phyloP scores from a whole-genome alignment of 2,113 vertebrate species.

The Glareola pratincola region DNA sequence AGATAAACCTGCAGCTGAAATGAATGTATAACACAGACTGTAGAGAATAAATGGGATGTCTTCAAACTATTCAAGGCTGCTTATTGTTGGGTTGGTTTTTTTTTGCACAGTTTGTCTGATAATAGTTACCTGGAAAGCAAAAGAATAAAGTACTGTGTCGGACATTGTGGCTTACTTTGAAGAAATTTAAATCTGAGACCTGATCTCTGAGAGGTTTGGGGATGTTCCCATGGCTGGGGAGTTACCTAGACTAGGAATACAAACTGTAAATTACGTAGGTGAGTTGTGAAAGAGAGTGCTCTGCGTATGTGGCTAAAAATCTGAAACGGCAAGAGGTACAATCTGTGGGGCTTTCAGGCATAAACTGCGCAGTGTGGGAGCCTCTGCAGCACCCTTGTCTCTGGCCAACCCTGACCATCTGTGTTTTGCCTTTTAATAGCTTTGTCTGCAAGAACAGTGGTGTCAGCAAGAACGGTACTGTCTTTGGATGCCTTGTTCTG shows the following conservation, averaged over 20 bases:
- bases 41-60: neutral
- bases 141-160: neutral
- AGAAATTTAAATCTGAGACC: neutral
- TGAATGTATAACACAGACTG: neutral
- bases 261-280: neutral
- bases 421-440: neutral
- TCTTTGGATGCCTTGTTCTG: neutral
- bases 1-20: neutral
- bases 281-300: neutral
- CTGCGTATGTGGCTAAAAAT: neutral
- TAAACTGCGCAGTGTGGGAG: neutral
- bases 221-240: neutral
- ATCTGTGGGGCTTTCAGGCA: neutral
- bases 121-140: neutral
- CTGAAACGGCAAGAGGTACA: neutral
- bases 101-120: neutral
- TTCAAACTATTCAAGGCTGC: neutral
- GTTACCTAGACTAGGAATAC: neutral
- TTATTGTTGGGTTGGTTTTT: no score
- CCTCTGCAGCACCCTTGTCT: neutral
- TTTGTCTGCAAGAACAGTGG: neutral
- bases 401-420: neutral
- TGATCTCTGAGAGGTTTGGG: neutral
- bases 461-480: neutral
- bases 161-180: neutral